Percentiles rank a stretch among this genome's conserved stretches.
Evolutionary conservation across 2,797 vertebrate genomes (phyloP).

Genomic region (Ficedula albicollis): DNA sequence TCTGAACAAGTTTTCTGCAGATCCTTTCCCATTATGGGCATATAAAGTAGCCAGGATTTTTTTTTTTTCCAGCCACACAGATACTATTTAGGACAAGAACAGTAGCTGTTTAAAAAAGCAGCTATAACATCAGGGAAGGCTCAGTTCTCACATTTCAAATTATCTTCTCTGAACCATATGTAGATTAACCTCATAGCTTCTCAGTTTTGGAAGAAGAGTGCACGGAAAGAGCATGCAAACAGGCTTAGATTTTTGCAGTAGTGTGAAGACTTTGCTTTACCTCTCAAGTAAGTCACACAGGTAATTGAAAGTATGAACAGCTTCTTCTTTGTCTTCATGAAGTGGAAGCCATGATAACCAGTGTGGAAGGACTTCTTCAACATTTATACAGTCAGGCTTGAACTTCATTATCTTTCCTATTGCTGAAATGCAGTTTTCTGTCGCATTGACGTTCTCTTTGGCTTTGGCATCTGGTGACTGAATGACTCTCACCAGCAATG

Average conservation of each 20-base stretch:
- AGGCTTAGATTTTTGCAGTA: background rate
- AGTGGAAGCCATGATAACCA: slow-evolving; percentile 98
- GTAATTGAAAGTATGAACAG: slow-evolving; percentile 94
- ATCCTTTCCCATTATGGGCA: background rate
- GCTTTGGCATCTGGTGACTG: slow-evolving; percentile 90
- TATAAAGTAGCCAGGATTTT: background rate
- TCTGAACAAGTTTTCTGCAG: background rate
- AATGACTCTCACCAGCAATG: slow-evolving; percentile 91
- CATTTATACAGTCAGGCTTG: slow-evolving; percentile 91
- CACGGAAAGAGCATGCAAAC: background rate
- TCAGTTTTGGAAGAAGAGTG: background rate
- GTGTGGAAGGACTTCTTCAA: slow-evolving; percentile 92
- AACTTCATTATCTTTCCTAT: slow-evolving; percentile 97
- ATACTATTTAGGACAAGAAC: background rate
- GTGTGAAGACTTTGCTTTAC: slow-evolving; percentile 62
- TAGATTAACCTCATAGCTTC: background rate
- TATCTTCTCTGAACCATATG: background rate
- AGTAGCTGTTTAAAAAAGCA: background rate
- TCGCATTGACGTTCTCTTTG: slow-evolving; percentile 98
- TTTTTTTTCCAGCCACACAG: background rate
- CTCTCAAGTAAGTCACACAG: slow-evolving; percentile 97
- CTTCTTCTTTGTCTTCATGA: slow-evolving; percentile 99
- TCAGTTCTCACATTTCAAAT: background rate
- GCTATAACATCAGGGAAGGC: background rate
- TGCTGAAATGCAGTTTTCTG: slow-evolving; percentile 98